Base-by-base conservation (phyloP, 2,797 vertebrate genomes). In the Arrhamphus sclerolepis region DNA sequence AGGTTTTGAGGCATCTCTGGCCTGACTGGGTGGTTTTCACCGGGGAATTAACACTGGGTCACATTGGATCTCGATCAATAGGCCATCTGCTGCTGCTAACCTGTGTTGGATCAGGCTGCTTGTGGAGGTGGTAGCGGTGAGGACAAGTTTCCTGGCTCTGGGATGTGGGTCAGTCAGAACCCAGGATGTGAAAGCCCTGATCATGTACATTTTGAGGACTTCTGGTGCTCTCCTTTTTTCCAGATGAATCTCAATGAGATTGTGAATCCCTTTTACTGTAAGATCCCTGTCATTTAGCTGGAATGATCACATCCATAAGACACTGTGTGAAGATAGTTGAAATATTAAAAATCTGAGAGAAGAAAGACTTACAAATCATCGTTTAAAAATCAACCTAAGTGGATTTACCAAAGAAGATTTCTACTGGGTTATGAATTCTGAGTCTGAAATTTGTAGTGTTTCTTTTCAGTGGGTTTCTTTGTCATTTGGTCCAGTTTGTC, bases 101-200 rank as follows among this genome's bases (percentile, higher is more conserved):
- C 93, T 95, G 94, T 90, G 91, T 94, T 83, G 94, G 94, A 72
- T 89, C 68, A 38, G 91, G 79, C 89, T 75, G 71, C 67, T 44
- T 73, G 59, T 72, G 68, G 73, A 87, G 77, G 54, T 76, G 72
- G 68, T 75, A 86, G 88, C 91, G 87, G 91, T 96, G 84, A 95
- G 89, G 78, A 94, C 93, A 83, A 94, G 91, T 76, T 96, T 96
- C 84, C 93, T 94, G 75, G 93, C 93, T 82, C 87, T 72, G 0
- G 90, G 93, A 74, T 94, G 93, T 70, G 90, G 92, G 89, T 95
- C 94, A 56, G 82, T 73, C 70, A 48, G 70, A 75, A 80, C 90
- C 87, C 68, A 92, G 92, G 48, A 81, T 87, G 84, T 82, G 90
- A 83, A 94, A 84, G 72, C 91, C 91, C 91, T 87, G 48, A 57